A percentile compares a stretch with the other conserved stretches of the same genome.
Evolutionary conservation across 2,888 invertebrate genomes (phyloP).

Genomic region (Cotesia congregata): DNA sequence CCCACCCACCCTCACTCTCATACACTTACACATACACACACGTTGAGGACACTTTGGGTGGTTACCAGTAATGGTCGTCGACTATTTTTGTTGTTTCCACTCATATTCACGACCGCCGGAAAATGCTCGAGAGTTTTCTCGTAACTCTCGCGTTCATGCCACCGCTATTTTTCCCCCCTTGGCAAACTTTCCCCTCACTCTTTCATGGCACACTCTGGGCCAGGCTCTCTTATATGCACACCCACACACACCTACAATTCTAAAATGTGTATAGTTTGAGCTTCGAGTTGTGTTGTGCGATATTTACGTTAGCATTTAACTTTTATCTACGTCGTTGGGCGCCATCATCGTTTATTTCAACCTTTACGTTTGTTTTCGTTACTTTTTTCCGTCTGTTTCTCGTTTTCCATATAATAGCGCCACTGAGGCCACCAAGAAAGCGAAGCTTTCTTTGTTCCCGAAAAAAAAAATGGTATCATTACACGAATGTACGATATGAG

Average conservation of each 20-base stretch:
- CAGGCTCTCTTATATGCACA: constrained; percentile 12
- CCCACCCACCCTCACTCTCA: neutral
- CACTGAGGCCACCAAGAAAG: neutral
- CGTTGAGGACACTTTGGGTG: constrained; percentile 29
- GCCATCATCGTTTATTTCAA: constrained; percentile 26
- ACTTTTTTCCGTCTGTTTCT: neutral
- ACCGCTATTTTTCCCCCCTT: neutral
- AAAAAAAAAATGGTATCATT: too few species aligned
- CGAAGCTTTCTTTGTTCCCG: neutral
- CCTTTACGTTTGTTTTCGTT: constrained; percentile 18
- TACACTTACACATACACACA: neutral
- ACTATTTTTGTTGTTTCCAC: constrained; percentile 39
- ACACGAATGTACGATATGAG: too few species aligned
- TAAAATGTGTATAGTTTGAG: constrained; percentile 15
- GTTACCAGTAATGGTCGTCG: constrained; percentile 38
- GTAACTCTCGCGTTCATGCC: constrained; percentile 12
- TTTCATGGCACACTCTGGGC: neutral
- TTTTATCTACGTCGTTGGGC: constrained; percentile 29
- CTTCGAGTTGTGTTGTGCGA: neutral
- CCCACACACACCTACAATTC: constrained; percentile 8
- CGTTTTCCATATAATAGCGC: neutral
- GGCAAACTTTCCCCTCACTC: neutral
- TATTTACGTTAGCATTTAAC: constrained; percentile 28
- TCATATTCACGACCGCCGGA: constrained; percentile 19
- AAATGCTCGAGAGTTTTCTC: constrained; percentile 5